phyloP scores from a whole-genome alignment of 2,113 vertebrate genomes.

The Potamarius usumacintae region DNA sequence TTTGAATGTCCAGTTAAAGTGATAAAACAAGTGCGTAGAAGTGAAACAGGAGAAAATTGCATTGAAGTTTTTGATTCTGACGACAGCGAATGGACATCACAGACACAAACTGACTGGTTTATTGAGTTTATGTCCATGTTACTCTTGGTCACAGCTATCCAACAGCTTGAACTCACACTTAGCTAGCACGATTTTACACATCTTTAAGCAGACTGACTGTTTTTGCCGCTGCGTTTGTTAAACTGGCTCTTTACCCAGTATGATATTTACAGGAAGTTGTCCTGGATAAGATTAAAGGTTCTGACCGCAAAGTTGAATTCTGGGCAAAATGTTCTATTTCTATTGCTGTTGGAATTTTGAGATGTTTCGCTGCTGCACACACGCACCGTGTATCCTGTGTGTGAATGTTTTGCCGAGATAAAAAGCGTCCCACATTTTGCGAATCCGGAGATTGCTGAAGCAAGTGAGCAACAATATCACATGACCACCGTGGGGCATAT shows the following conservation, averaged over 20 bases:
- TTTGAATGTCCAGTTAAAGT: too few species aligned
- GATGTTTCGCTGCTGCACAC: too few species aligned
- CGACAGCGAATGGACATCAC: neutral
- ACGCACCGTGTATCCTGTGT: too few species aligned
- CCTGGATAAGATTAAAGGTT: neutral
- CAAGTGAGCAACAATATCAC: too few species aligned
- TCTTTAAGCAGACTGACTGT: neutral
- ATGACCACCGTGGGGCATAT: too few species aligned
- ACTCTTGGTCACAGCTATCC: neutral
- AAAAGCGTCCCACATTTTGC: too few species aligned
- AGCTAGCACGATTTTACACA: neutral
- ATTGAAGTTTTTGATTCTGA: neutral
- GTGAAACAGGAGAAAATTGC: neutral
- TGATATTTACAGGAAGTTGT: neutral
- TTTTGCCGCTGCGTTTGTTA: neutral
- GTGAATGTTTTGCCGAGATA: too few species aligned
- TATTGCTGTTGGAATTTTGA: too few species aligned
- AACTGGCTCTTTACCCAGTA: neutral
- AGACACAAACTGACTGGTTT: neutral
- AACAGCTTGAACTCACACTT: neutral
- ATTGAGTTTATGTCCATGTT: neutral
- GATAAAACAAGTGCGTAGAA: too few species aligned
- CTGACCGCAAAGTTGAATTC: too few species aligned
- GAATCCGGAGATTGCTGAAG: too few species aligned
- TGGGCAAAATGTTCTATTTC: too few species aligned